A percentile compares a stretch with the other conserved stretches of the same genome.
Evolutionary conservation across 2,797 vertebrate genomes (phyloP).

Genomic region (Pseudopleuronectes americanus): DNA sequence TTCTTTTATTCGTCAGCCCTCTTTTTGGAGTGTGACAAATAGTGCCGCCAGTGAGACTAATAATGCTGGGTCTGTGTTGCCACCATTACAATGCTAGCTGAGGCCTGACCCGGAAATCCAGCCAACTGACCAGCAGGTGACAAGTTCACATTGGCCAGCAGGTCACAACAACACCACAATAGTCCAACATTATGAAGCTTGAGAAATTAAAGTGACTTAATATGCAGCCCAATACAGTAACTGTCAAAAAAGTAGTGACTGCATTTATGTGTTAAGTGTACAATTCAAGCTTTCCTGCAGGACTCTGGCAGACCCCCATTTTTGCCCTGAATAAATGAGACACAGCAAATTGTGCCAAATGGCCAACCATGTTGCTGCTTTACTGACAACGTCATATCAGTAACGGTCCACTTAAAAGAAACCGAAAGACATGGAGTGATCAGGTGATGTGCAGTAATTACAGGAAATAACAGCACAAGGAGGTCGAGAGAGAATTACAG

Average conservation of each 20-base stretch:
- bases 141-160: slow-evolving; percentile 44
- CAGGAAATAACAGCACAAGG: slow-evolving; percentile 2
- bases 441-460: background rate
- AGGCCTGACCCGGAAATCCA: slow-evolving; percentile 68
- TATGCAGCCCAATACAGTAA: background rate
- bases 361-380: slow-evolving; percentile 9
- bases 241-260: background rate
- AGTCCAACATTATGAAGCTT: background rate
- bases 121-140: slow-evolving; percentile 64
- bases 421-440: slow-evolving; percentile 15
- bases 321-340: slow-evolving; percentile 1
- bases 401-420: slow-evolving; percentile 9
- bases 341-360: slow-evolving; percentile 8
- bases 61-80: slow-evolving; percentile 68
- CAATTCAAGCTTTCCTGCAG: slow-evolving; percentile 1
- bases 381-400: slow-evolving; percentile 28
- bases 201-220: background rate
- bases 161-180: slow-evolving; percentile 38
- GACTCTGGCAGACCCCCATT: background rate
- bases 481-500: slow-evolving; percentile 25
- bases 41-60: slow-evolving; percentile 71
- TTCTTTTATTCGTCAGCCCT: slow-evolving; percentile 76
- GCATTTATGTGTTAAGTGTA: background rate
- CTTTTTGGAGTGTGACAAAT: slow-evolving; percentile 78
- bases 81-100: slow-evolving; percentile 70